Evolutionary conservation across 2,888 invertebrate species (phyloP), one percentile per base, ranked within the genome.

Genomic region (Platynereis dumerilii): DNA sequence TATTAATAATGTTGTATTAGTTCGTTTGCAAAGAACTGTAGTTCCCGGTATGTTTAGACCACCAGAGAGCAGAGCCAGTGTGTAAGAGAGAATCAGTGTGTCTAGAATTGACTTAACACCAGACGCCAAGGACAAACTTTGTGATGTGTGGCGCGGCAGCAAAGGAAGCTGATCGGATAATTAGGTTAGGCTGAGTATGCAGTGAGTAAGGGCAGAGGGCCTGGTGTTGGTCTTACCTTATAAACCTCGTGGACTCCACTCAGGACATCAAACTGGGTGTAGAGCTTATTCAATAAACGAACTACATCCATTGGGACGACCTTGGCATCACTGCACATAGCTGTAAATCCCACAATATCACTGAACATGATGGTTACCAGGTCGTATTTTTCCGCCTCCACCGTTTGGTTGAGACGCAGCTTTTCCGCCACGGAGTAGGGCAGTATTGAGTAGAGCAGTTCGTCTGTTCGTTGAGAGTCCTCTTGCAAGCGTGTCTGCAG

Each of bases 251-350:
- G 61, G 20, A 68, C 26, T 24, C 52, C 66, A 54, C 64, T 71
- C 42, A 72, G 65, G 20, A 68, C 58, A 27, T 72, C 72, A 39
- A 72, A 69, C 57, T 72, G 65, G 12, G 69, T 72, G 65, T 71
- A 71, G 27, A 72, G 69, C 24, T 56, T 64, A 62, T 78, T 78
- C 48, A 78, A 72, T 45, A 77, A 61, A 15, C 74, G 69, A 15
- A 77, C 72, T 29, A 77, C 73, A 58, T 77, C 77, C 65, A 77
- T 77, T 5, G 77, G 74, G 22, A 65, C 67, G 28, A 78, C 71
- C 15, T 65, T 58, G 17, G 68, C 66, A 55, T 70, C 58, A 17
- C 75, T 72, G 54, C 77, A 77, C 69, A 77, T 68, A 12, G 72
- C 67, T 3, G 77, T 77, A 65, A 77, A 77, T 24, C 67, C 67